Evolutionary conservation across 2,113 vertebrate genomes (phyloP).

Genomic region (Pan troglodytes): NHGRI_mPanTro3-v2.1_pri NC_072415.2:71109001-71109500

Average conservation of each 20-base stretch:
- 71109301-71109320: not conserved
- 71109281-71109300: not conserved
- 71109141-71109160: not conserved
- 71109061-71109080: not conserved
- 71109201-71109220: not conserved
- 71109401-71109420: not conserved
- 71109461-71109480: not conserved
- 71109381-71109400: not conserved
- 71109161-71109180: not conserved
- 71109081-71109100: rapidly evolving
- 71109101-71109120: not conserved
- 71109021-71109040: not conserved
- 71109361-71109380: not conserved
- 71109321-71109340: not conserved
- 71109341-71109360: not conserved
- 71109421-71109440: not conserved
- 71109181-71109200: not conserved
- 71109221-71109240: not conserved
- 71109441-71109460: not conserved
- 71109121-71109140: not conserved
- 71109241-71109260: not conserved
- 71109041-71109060: not conserved
- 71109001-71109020: not conserved
- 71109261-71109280: not conserved
- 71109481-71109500: not conserved